Evolutionary conservation across 2,113 vertebrate genomes (phyloP), one percentile per base, ranked within the genome.

Genomic region (Pseudopodoces humilis): DNA sequence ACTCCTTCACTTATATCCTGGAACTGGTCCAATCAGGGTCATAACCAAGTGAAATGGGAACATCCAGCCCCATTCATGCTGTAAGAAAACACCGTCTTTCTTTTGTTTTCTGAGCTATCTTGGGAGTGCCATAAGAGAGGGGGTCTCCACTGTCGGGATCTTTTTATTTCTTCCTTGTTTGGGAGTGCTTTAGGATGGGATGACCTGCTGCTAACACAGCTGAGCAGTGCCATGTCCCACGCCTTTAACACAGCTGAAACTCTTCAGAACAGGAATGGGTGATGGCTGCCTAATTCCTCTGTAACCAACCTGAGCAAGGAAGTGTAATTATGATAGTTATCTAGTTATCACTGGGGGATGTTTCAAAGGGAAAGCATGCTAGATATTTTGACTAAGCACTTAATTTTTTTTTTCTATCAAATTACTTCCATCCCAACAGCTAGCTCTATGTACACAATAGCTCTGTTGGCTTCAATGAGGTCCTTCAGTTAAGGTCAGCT

Each of bases 291-390:
- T 90, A 86, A 86, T 80, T 96, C 64, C 64, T 70, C 77, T 86
- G 88, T 18, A 83, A 86, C 80, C 49, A 52, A 46, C 58, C 59
- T 74, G 4, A 83, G 80, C 78, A 81, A 94, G 72, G 91, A 90
- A 88, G 83, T 90, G 11, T 86, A 94, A 94, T 95, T 93, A 92
- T 52, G 95, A 90, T 86, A 74, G 72, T 80, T 91, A 86, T 95
- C 94, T 86, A 74, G 72, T 80, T 91, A 86, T 95, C 94, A 68
- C 72, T 35, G 47, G 47, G 43, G 56, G 74, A 60, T 58, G 35
- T 68, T 76, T 86, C 81, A 92, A 87, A 95, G 68, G 64, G 77
- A 80, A 88, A 31, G 87, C 86, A 87, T 81, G 60, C 49, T 80
- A 83, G 75, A 77, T 82, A 56, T 43, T 81, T 78, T 62, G 83